Percentiles rank a stretch among this genome's conserved stretches.
These are phyloP conservation scores for Paragorgia papillata DNA, from an alignment of 92 coral and sea anemone species.

Conservation along the genomic window DNA sequence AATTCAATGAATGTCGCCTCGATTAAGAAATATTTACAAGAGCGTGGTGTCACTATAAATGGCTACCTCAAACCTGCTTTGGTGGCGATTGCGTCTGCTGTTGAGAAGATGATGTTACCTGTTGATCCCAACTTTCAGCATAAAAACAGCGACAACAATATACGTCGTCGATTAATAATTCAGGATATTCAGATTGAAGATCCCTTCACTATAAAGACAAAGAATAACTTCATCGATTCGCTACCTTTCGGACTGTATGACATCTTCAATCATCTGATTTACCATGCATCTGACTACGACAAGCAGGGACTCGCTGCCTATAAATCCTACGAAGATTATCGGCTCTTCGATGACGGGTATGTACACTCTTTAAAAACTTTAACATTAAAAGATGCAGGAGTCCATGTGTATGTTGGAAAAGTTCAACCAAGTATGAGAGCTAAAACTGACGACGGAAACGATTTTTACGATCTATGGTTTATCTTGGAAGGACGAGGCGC, in stretches of 20 bases:
- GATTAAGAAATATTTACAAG: too few relatives aligned
- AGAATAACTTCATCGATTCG: constrained; percentile 35
- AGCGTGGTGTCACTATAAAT: too few relatives aligned
- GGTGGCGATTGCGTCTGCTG: constrained; percentile 34
- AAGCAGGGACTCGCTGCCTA: constrained; percentile 65
- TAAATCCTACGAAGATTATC: constrained; percentile 68
- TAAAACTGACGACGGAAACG: constrained; percentile 14
- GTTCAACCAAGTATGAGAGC: constrained; percentile 14
- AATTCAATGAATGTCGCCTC: too few relatives aligned
- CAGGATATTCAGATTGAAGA: constrained; percentile 25
- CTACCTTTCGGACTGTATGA: constrained; percentile 65
- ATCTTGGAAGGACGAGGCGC: constrained; percentile 14
- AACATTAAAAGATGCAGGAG: constrained; percentile 3
- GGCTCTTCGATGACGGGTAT: constrained; percentile 25
- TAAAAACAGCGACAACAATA: constrained; percentile 3
- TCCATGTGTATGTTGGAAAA: constrained; percentile 14
- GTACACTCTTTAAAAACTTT: constrained; percentile 9
- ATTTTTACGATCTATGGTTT: constrained; percentile 16
- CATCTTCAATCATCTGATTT: constrained; percentile 57
- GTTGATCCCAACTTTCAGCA: constrained; percentile 29
- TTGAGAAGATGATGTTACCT: constrained; percentile 35
- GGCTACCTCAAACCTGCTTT: constrained; percentile 24
- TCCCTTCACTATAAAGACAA: constrained; percentile 13
- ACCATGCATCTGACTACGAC: constrained; percentile 61
- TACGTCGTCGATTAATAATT: constrained; percentile 6